Evolutionary conservation across 2,113 vertebrate genomes (phyloP).

Genomic region (Perognathus longimembris): DNA sequence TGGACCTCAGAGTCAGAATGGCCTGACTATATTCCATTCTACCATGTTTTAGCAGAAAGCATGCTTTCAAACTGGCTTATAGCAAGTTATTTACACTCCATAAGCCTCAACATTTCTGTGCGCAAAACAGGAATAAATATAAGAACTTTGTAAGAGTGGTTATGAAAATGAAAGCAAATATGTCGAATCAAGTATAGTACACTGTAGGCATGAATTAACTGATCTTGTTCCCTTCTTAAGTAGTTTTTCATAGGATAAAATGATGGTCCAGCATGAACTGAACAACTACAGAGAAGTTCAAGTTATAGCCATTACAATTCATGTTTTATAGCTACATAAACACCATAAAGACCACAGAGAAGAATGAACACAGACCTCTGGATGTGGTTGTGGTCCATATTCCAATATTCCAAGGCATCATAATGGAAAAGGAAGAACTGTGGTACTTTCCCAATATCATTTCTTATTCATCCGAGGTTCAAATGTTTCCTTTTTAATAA

Average conservation of each 20-base stretch:
- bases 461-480: neutral
- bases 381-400: neutral
- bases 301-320: neutral
- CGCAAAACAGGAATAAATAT: slow-evolving; percentile 56
- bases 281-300: neutral
- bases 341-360: neutral
- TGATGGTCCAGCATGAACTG: neutral
- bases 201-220: neutral
- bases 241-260: neutral
- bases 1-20: neutral
- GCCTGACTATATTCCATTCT: slow-evolving; percentile 40
- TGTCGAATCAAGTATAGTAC: neutral
- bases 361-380: neutral
- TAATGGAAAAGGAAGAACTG: neutral
- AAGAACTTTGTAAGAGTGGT: neutral
- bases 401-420: neutral
- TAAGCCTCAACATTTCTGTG: neutral
- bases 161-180: slow-evolving; percentile 29
- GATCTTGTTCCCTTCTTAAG: neutral
- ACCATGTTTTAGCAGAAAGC: neutral
- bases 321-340: neutral
- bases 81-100: slow-evolving; percentile 23
- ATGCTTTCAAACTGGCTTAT: slow-evolving; percentile 28
- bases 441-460: neutral
- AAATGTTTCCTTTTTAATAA: neutral